Evolutionary conservation across 2,113 vertebrate species (phyloP), one percentile per base, ranked within the genome.

Genomic region (Oenanthe oenanthe): DNA sequence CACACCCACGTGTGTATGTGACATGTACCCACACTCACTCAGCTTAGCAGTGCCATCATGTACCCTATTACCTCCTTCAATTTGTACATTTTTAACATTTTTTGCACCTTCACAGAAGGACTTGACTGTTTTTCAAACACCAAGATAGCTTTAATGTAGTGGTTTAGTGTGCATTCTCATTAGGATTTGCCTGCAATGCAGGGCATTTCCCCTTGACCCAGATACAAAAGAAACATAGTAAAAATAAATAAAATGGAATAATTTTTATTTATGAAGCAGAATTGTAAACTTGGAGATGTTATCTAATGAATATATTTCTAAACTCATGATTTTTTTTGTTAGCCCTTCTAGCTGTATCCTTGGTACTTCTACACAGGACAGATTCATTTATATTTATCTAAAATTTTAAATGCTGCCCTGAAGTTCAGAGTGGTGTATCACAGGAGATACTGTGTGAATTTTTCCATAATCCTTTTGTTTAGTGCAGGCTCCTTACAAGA

Each of bases 31-130:
- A 93, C 60, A 26, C 71, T 84, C 43, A 20, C 70, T 79, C 47
- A 51, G 40, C 31, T 79, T 72, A 84, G 60, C 90, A 88, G 53
- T 63, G 68, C 28, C 60, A 79, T 31, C 54, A 26, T 24, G 7
- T 58, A 82, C 58, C 43, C 74, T 85, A 85, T 75, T 78, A 81
- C 71, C 31, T 77, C 57, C 63, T 88, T 94, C 57, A 66, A 66
- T 84, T 85, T 89, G 62, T 95, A 76, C 45, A 88, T 78, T 92
- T 95, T 89, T 74, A 84, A 92, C 80, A 68, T 72, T 28, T 77
- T 94, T 92, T 90, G 82, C 71, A 92, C 48, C 53, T 95, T 80
- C 71, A 51, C 28, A 94, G 78, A 67, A 88, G 22, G 68, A 77
- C 36, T 61, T 71, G 22, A 89, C 72, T 89, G 63, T 91, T 89